phyloP scores from a whole-genome alignment of 2,888 invertebrate genomes.

The Watsonalla binaria region DNA sequence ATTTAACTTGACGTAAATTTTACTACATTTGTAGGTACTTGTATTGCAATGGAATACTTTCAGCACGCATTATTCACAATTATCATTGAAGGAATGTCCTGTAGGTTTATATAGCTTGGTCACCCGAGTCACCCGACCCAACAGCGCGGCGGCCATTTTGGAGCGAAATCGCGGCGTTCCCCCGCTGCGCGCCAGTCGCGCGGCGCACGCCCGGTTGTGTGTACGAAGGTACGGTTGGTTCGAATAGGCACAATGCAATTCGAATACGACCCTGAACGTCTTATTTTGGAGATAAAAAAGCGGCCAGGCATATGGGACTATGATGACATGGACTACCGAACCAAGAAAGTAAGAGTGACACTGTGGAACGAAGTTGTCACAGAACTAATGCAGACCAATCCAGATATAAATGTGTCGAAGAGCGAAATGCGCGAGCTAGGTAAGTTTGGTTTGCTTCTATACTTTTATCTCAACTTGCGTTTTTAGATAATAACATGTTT shows the following conservation, averaged over 20 bases:
- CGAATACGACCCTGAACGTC: conserved; percentile 66
- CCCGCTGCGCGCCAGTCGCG: conserved; percentile 65
- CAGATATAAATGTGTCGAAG: conserved; percentile 51
- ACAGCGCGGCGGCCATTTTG: conserved; percentile 50
- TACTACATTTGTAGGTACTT: too few species aligned
- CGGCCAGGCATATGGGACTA: conserved; percentile 68
- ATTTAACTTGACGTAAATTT: too few species aligned
- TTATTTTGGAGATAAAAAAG: conserved; percentile 63
- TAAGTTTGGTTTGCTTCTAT: conserved; percentile 24
- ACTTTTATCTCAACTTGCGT: background rate
- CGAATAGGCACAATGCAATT: conserved; percentile 45
- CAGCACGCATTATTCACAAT: background rate
- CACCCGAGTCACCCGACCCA: conserved; percentile 32
- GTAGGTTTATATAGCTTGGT: conserved; percentile 16
- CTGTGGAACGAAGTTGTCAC: conserved; percentile 62
- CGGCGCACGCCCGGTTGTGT: conserved; percentile 55
- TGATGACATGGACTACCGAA: conserved; percentile 52
- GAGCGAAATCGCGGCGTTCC: conserved; percentile 57
- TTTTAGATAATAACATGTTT: too few species aligned
- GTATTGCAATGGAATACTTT: too few species aligned
- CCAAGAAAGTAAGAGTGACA: conserved; percentile 44
- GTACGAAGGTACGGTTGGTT: conserved; percentile 26
- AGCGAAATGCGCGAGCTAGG: conserved; percentile 68
- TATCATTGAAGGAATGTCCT: background rate
- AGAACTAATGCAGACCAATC: conserved; percentile 45